Evolutionary conservation across 2,888 invertebrate genomes (phyloP).

Genomic region (Drosophila buzzatii): DNA sequence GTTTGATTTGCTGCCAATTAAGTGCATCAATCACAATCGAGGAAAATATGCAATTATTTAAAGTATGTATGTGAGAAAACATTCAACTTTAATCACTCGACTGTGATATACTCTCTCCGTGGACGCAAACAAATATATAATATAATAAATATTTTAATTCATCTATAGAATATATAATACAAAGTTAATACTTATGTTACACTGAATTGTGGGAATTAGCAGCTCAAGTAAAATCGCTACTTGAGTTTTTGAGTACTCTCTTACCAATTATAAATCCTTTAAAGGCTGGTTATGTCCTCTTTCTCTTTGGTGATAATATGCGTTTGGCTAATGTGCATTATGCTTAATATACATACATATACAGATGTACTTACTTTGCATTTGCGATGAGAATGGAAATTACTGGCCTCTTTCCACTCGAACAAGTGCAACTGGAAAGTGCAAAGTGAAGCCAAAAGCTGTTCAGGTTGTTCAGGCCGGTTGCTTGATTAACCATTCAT

Average conservation of each 20-base stretch:
- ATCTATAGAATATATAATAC: too few relatives aligned
- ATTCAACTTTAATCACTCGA: not conserved
- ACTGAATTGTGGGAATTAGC: not conserved
- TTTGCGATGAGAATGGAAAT: conserved; percentile 33
- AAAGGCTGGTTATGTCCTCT: conserved; percentile 31
- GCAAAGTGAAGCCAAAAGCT: conserved; percentile 74
- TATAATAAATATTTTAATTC: too few relatives aligned
- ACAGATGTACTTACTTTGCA: conserved; percentile 30
- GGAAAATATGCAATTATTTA: not conserved
- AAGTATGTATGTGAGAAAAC: not conserved
- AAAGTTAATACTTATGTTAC: not conserved
- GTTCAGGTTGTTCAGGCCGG: conserved; percentile 73
- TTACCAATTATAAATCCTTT: conserved; percentile 43
- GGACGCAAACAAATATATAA: too few relatives aligned
- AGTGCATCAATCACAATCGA: not conserved
- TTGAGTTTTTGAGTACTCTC: not conserved
- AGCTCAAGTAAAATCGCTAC: conserved; percentile 27
- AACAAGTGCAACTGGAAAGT: conserved; percentile 63
- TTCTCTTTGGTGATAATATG: conserved; percentile 52
- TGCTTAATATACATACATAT: conserved; percentile 46
- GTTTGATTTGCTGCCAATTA: not conserved
- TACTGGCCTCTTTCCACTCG: conserved; percentile 33
- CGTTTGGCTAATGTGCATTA: conserved; percentile 59
- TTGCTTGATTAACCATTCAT: conserved; percentile 79
- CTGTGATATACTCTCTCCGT: not conserved